phyloP scores from a whole-genome alignment of 2,888 invertebrate genomes.

The Quadroppia sp. region DNA sequence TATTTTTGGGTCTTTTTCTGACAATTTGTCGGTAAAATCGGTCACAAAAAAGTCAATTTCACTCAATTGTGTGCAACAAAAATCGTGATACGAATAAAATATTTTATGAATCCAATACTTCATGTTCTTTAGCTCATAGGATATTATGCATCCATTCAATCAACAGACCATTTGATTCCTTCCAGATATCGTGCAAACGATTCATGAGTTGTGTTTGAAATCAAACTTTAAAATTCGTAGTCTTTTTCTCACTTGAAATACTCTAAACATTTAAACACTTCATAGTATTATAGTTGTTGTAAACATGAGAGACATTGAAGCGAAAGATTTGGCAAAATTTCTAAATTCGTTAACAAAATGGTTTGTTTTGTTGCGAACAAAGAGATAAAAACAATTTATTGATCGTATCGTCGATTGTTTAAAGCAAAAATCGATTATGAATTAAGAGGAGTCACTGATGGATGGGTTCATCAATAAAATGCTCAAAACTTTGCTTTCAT shows the following conservation, averaged over 20 bases:
- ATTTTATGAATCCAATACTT: background rate
- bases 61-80: constrained; percentile 19
- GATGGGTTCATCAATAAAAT: too few species aligned
- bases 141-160: constrained; percentile 37
- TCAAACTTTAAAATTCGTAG: background rate
- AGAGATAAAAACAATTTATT: too few species aligned
- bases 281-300: background rate
- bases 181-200: constrained; percentile 7
- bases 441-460: background rate
- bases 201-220: constrained; percentile 22
- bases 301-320: background rate
- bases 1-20: background rate
- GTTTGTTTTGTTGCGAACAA: background rate
- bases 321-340: background rate
- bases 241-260: background rate
- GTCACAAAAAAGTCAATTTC: constrained; percentile 22
- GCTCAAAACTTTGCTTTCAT: too few species aligned
- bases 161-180: constrained; percentile 26
- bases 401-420: too few species aligned
- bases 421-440: background rate
- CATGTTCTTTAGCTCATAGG: background rate
- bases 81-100: constrained; percentile 33
- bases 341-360: background rate
- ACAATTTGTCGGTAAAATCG: background rate
- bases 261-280: constrained; percentile 16